Evolutionary conservation across 2,888 invertebrate species (phyloP).

Genomic region (Crematogaster levior): DNA sequence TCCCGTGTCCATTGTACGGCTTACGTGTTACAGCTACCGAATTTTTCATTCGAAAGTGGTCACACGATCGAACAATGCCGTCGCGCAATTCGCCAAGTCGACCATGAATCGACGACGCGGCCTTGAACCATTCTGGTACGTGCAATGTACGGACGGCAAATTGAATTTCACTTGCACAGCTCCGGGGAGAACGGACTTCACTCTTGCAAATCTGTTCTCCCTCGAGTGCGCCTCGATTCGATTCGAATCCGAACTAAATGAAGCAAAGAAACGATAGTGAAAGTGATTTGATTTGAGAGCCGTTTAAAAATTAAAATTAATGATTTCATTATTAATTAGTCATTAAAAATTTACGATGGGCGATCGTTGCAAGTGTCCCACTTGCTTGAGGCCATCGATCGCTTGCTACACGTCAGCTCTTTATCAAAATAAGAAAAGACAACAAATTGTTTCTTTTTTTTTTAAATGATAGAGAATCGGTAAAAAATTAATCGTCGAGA

Average conservation of each 20-base stretch:
- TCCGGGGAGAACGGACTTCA: not conserved
- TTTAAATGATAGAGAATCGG: not conserved
- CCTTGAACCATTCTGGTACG: conserved; percentile 67
- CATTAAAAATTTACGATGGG: not conserved
- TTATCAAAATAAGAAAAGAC: not conserved
- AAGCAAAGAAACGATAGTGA: not conserved
- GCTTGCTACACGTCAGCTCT: not conserved
- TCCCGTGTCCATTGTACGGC: not conserved
- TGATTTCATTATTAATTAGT: not conserved
- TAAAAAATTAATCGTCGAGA: not conserved
- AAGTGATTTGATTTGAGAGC: not conserved
- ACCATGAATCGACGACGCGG: conserved; percentile 69
- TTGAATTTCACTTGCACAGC: conserved; percentile 59
- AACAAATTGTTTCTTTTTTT: not conserved
- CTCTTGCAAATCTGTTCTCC: not conserved
- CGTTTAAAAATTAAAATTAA: not conserved
- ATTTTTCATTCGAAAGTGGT: conserved; percentile 56
- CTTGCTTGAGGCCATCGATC: not conserved
- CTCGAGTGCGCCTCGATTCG: not conserved
- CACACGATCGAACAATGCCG: conserved; percentile 30
- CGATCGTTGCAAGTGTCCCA: not conserved
- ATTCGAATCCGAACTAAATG: not conserved
- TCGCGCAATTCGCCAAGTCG: conserved; percentile 64
- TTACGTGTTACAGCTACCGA: conserved; percentile 20
- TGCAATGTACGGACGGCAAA: not conserved